These are phyloP conservation scores for Cepaea nemoralis DNA, from an alignment of 1,140 invertebrate genomes.

Conservation along the genomic window DNA sequence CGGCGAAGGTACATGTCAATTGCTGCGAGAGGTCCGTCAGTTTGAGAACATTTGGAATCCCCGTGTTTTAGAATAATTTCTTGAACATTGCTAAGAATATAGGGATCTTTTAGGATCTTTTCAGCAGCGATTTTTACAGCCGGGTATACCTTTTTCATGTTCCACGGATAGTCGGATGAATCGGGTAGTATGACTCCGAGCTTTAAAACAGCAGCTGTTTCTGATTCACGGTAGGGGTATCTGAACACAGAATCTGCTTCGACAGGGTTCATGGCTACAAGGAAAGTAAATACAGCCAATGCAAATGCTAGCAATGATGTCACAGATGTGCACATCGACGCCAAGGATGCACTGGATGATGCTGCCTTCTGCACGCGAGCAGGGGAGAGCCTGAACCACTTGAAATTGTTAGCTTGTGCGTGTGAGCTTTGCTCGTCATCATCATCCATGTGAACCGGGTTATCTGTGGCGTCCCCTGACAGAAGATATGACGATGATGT, in stretches of 20 bases:
- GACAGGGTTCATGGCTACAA: background rate
- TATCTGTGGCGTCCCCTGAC: too few relatives aligned
- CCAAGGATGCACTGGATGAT: too few relatives aligned
- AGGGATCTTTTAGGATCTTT: slow-evolving; percentile 29
- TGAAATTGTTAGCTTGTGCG: too few relatives aligned
- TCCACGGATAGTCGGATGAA: background rate
- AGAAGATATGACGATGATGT: too few relatives aligned
- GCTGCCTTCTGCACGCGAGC: too few relatives aligned
- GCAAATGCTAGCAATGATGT: background rate
- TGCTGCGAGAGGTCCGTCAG: slow-evolving; percentile 12
- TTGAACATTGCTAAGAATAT: slow-evolving; percentile 38
- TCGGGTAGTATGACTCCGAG: background rate
- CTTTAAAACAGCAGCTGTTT: background rate
- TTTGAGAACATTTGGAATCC: background rate
- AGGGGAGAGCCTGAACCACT: too few relatives aligned
- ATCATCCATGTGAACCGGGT: too few relatives aligned
- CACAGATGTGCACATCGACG: background rate
- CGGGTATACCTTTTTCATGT: background rate
- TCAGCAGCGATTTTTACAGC: background rate
- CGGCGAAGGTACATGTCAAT: background rate
- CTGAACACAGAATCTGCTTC: background rate
- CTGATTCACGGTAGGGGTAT: too few relatives aligned
- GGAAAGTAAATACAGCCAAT: background rate
- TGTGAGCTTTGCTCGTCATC: too few relatives aligned
- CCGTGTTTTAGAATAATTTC: background rate